phyloP scores from a whole-genome alignment of 2,113 vertebrate species.

The Rhombomys opimus region DNA sequence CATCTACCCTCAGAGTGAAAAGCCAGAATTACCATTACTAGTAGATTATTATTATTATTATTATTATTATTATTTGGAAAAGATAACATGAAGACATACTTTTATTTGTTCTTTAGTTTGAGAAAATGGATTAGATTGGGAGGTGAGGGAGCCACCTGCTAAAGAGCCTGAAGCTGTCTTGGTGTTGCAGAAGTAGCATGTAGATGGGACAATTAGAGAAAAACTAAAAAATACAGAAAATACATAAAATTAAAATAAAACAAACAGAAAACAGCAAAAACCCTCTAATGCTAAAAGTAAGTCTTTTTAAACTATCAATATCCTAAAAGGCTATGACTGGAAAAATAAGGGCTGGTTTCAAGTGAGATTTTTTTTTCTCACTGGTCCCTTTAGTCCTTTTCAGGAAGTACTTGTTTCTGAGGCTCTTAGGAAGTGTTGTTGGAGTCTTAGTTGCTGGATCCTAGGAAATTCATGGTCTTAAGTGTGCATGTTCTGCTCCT shows the following conservation, averaged over 20 bases:
- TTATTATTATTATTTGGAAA: not conserved
- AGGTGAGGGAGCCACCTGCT: constrained; percentile 21
- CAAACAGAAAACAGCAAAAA: constrained; percentile 4
- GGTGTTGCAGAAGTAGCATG: constrained; percentile 48
- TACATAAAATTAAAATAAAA: not conserved
- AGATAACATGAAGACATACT: constrained; percentile 17
- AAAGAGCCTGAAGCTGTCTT: constrained; percentile 28
- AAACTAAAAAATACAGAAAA: constrained; percentile 67
- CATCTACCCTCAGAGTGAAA: constrained; percentile 31
- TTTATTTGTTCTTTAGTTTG: constrained; percentile 48
- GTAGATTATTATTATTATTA: not conserved
- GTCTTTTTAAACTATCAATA: constrained; percentile 13
- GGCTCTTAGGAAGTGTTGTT: not conserved
- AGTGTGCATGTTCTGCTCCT: constrained; percentile 61
- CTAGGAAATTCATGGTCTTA: constrained; percentile 42
- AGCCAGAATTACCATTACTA: not conserved
- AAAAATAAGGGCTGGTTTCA: constrained; percentile 57
- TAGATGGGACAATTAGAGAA: constrained; percentile 49
- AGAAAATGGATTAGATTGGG: constrained; percentile 8
- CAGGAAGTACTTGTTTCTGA: constrained; percentile 36
- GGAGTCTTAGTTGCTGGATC: constrained; percentile 59
- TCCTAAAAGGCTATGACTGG: constrained; percentile 39
- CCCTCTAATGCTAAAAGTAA: constrained; percentile 26
- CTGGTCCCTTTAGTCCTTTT: constrained; percentile 10
- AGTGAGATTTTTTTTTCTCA: constrained; percentile 44